Percentiles rank a stretch among this genome's conserved stretches.
phyloP scores from a whole-genome alignment of 2,888 invertebrate species.

The Drosophila peninsularis region DNA sequence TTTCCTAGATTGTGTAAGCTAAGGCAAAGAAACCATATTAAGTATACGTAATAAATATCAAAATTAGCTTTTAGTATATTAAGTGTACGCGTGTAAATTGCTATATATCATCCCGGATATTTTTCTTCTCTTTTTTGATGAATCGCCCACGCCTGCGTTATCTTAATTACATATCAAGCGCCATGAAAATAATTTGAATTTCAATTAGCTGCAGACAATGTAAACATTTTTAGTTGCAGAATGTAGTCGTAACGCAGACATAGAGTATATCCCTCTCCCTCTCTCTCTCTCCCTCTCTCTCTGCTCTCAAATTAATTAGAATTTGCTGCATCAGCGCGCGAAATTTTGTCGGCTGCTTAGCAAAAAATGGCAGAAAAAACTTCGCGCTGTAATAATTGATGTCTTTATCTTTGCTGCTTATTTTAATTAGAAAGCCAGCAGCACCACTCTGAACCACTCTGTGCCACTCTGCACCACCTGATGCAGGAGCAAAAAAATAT shows the following conservation, averaged over 20 bases:
- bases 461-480: background rate
- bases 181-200: constrained; percentile 54
- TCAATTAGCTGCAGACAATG: constrained; percentile 62
- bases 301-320: constrained; percentile 60
- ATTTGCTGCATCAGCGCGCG: constrained; percentile 58
- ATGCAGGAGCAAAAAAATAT: constrained; percentile 18
- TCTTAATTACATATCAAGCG: constrained; percentile 35
- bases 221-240: constrained; percentile 41
- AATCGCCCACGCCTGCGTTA: constrained; percentile 24
- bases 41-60: no score
- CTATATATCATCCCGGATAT: background rate
- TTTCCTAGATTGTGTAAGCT: no score
- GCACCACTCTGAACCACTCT: background rate
- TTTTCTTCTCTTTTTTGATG: constrained; percentile 11
- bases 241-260: no score
- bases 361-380: constrained; percentile 14
- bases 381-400: constrained; percentile 52
- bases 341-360: constrained; percentile 24
- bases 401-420: constrained; percentile 46
- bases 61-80: no score
- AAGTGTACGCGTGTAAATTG: background rate
- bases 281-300: background rate
- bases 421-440: constrained; percentile 53
- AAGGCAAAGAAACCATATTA: no score
- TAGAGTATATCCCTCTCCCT: background rate